Conservation (phyloP, 1,140 invertebrate genomes). For the Ceratina calcarata region DNA sequence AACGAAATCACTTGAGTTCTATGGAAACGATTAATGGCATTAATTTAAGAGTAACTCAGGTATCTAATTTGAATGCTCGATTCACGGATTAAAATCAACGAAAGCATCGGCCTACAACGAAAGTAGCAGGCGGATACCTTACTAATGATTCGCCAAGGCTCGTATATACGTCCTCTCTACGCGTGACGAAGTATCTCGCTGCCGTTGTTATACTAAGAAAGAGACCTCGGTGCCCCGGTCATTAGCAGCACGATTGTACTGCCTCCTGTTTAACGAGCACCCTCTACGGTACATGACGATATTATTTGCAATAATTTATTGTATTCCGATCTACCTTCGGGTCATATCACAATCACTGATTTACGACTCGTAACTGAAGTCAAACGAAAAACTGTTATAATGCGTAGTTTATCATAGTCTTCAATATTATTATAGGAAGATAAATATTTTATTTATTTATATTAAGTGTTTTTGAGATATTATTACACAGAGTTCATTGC, state of each 20-base stretch:
- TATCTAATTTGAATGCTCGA: slow-evolving; percentile 15
- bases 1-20: neutral
- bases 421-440: too few relatives aligned
- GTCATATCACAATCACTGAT: slow-evolving; percentile 6
- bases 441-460: too few relatives aligned
- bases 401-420: too few relatives aligned
- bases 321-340: slow-evolving; percentile 17
- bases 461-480: too few relatives aligned
- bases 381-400: too few relatives aligned
- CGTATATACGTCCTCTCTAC: slow-evolving; percentile 45
- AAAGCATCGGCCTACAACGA: slow-evolving; percentile 30
- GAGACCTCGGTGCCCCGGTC: slow-evolving; percentile 43
- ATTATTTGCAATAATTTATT: slow-evolving; percentile 60
- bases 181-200: slow-evolving; percentile 52
- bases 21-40: neutral
- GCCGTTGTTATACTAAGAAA: slow-evolving; percentile 56
- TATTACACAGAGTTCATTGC: too few relatives aligned
- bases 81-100: slow-evolving; percentile 27
- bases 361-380: neutral
- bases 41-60: too few relatives aligned
- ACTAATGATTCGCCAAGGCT: slow-evolving; percentile 52
- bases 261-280: slow-evolving; percentile 60
- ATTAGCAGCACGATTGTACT: slow-evolving; percentile 53
- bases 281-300: slow-evolving; percentile 32
- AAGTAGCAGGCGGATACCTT: slow-evolving; percentile 50